Conservation (phyloP, 2,113 vertebrate genomes). For the Otocyon megalotis region DNA sequence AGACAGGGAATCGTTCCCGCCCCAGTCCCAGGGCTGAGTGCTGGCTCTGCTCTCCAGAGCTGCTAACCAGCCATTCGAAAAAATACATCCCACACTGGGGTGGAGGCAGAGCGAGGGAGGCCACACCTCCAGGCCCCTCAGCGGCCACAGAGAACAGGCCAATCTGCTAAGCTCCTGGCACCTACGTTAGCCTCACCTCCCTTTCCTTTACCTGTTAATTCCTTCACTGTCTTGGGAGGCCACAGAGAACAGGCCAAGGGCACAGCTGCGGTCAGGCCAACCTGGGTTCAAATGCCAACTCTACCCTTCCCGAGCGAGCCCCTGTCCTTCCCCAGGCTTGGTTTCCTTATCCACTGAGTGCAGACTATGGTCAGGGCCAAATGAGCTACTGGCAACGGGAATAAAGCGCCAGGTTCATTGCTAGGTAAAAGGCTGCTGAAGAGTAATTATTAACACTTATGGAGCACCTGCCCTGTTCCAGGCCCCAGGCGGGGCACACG, state of each 20-base stretch:
- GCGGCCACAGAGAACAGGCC: not conserved
- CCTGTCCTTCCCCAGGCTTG: not conserved
- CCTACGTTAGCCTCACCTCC: not conserved
- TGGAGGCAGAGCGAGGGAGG: not conserved
- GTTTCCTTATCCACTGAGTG: not conserved
- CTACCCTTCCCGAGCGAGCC: no score
- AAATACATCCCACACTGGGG: not conserved
- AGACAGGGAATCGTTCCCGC: fast-evolving
- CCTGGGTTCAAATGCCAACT: not conserved
- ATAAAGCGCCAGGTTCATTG: not conserved
- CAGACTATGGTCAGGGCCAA: not conserved
- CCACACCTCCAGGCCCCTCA: fast-evolving
- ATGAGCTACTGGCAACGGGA: fast-evolving
- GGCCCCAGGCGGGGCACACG: not conserved
- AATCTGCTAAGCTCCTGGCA: fast-evolving
- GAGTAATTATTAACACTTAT: fast-evolving
- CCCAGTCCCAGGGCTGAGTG: not conserved
- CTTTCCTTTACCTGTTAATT: no score
- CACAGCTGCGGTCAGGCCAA: not conserved
- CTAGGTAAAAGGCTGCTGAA: not conserved
- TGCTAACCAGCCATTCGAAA: not conserved
- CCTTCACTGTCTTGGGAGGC: not conserved
- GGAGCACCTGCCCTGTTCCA: not conserved
- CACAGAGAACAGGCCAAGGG: not conserved
- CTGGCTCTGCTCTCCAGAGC: not conserved